Percentiles rank a stretch among this genome's conserved stretches.
Evolutionary conservation across 2,888 invertebrate genomes (phyloP).

Genomic region (Quadroppia sp.): DNA sequence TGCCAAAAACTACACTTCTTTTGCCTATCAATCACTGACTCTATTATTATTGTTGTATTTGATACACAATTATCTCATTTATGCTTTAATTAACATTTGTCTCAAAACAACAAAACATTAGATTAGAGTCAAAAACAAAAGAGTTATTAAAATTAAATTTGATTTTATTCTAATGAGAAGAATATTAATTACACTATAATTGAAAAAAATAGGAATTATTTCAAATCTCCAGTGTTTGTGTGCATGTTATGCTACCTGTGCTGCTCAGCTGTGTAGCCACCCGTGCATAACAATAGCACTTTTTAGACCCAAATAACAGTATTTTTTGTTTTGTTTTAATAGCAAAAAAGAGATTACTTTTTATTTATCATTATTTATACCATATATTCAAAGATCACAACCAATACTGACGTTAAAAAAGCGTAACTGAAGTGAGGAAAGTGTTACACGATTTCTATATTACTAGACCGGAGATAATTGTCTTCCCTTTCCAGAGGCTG

Average conservation of each 20-base stretch:
- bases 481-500: not conserved
- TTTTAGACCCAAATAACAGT: not conserved
- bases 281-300: not conserved
- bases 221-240: too few relatives aligned
- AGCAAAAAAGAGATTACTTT: not conserved
- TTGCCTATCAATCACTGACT: too few relatives aligned
- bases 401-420: not conserved
- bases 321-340: not conserved
- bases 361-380: not conserved
- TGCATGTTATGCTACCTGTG: not conserved
- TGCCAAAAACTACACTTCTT: too few relatives aligned
- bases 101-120: too few relatives aligned
- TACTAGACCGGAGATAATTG: conserved; percentile 5
- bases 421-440: not conserved
- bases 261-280: not conserved
- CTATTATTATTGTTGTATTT: too few relatives aligned
- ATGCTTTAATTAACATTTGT: too few relatives aligned
- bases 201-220: too few relatives aligned
- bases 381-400: not conserved
- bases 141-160: too few relatives aligned
- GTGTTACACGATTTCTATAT: conserved; percentile 5
- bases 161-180: too few relatives aligned
- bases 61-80: too few relatives aligned
- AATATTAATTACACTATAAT: too few relatives aligned
- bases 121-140: too few relatives aligned